Percentiles rank a stretch among this genome's conserved stretches.
These are phyloP conservation scores for Chaunax sp. DNA, from an alignment of 2,797 vertebrate genomes.

Conservation along the genomic window DNA sequence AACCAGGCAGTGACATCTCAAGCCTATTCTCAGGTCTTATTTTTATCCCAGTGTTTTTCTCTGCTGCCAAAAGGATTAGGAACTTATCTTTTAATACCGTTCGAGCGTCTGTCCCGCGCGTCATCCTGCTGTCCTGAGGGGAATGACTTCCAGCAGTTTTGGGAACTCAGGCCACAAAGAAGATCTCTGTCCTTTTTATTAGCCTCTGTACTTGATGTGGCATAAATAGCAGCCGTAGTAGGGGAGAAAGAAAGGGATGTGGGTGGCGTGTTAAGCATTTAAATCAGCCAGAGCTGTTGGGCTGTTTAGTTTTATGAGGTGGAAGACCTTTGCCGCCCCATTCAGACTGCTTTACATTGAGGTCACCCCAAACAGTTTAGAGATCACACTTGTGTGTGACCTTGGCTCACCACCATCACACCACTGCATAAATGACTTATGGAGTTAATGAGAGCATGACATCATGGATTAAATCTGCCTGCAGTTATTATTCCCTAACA, in stretches of 20 bases:
- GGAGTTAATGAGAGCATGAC: constrained; percentile 49
- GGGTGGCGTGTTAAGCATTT: constrained; percentile 51
- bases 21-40: constrained; percentile 50
- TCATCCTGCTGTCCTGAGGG: constrained; percentile 52
- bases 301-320: constrained; percentile 62
- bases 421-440: constrained; percentile 48
- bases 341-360: constrained; percentile 52
- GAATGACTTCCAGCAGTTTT: constrained; percentile 51
- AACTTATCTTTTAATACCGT: constrained; percentile 65
- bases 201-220: constrained; percentile 29
- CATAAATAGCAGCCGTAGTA: constrained; percentile 22
- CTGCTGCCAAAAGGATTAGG: constrained; percentile 70
- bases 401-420: constrained; percentile 31
- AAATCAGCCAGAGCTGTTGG: constrained; percentile 57
- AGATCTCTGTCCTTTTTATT: constrained; percentile 57
- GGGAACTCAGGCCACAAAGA: constrained; percentile 30
- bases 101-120: constrained; percentile 60
- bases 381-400: constrained; percentile 60
- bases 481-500: constrained; percentile 18
- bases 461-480: constrained; percentile 38
- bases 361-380: constrained; percentile 59
- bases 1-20: constrained; percentile 36
- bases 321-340: constrained; percentile 43
- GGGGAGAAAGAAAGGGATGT: constrained; percentile 4
- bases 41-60: constrained; percentile 53